These are phyloP conservation scores for Amphipoea lucens DNA, from an alignment of 2,888 invertebrate species.

Conservation along the genomic window DNA sequence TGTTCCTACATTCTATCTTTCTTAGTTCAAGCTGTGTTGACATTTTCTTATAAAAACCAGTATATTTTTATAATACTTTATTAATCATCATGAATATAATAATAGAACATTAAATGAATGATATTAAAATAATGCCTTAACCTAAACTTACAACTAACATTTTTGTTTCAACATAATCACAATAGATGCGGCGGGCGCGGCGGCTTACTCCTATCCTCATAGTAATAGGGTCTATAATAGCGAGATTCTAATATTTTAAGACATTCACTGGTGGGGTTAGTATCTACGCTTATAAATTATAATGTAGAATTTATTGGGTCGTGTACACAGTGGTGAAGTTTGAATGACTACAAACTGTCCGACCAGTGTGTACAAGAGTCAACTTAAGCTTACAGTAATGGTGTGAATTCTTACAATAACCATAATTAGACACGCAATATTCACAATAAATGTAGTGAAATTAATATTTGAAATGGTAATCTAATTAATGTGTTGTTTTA, in stretches of 20 bases:
- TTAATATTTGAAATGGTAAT: slow-evolving; percentile 6
- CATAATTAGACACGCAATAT: slow-evolving; percentile 32
- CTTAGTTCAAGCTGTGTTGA: neutral
- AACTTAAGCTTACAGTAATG: slow-evolving; percentile 31
- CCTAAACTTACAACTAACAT: slow-evolving; percentile 77
- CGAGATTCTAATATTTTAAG: slow-evolving; percentile 66
- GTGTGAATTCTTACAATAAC: slow-evolving; percentile 45
- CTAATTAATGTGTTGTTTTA: slow-evolving; percentile 16
- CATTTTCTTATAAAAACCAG: slow-evolving; percentile 3
- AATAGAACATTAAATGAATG: slow-evolving; percentile 83
- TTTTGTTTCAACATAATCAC: slow-evolving; percentile 85
- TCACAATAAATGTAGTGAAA: slow-evolving; percentile 13
- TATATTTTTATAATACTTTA: slow-evolving; percentile 74
- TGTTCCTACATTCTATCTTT: neutral
- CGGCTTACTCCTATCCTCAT: slow-evolving; percentile 53
- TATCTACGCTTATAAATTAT: slow-evolving; percentile 44
- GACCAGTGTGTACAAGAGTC: slow-evolving; percentile 39
- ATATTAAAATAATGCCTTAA: slow-evolving; percentile 84
- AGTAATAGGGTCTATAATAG: slow-evolving; percentile 33
- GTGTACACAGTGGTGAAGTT: slow-evolving; percentile 22
- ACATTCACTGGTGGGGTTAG: slow-evolving; percentile 63
- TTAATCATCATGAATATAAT: slow-evolving; percentile 77
- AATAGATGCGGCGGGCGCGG: slow-evolving; percentile 81
- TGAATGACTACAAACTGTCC: neutral
- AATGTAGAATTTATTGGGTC: slow-evolving; percentile 29